Evolutionary conservation across 2,797 vertebrate species (phyloP).

Genomic region (Tapera naevia): DNA sequence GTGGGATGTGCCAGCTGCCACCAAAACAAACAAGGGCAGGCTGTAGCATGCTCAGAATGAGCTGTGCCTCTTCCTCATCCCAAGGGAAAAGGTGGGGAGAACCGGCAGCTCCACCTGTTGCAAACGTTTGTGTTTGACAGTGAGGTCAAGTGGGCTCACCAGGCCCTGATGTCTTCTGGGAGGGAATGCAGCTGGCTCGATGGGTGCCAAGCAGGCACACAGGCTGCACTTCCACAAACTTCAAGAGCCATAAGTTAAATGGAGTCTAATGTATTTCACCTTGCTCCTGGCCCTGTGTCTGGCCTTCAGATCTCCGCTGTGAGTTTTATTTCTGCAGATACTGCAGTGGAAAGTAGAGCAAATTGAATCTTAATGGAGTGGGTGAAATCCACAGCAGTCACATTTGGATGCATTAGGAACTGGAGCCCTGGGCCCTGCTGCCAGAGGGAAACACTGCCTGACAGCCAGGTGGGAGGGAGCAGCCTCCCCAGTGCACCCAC

Average conservation of each 20-base stretch:
- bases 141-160: neutral
- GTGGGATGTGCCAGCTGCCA: neutral
- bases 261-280: neutral
- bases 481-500: neutral
- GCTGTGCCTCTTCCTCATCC: neutral
- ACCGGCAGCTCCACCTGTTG: neutral
- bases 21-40: accelerated
- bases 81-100: neutral
- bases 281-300: neutral
- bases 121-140: neutral
- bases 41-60: accelerated
- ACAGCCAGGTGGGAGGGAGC: neutral
- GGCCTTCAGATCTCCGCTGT: neutral
- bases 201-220: neutral
- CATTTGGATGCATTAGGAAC: neutral
- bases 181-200: neutral
- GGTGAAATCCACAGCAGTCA: neutral
- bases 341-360: neutral
- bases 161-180: neutral
- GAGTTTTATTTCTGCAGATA: constrained; percentile 6
- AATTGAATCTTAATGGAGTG: neutral
- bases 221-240: neutral
- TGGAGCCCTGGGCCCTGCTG: neutral
- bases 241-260: neutral
- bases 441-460: neutral